phyloP scores from a whole-genome alignment of 2,888 invertebrate species.

The Drosophila prolongata region DNA sequence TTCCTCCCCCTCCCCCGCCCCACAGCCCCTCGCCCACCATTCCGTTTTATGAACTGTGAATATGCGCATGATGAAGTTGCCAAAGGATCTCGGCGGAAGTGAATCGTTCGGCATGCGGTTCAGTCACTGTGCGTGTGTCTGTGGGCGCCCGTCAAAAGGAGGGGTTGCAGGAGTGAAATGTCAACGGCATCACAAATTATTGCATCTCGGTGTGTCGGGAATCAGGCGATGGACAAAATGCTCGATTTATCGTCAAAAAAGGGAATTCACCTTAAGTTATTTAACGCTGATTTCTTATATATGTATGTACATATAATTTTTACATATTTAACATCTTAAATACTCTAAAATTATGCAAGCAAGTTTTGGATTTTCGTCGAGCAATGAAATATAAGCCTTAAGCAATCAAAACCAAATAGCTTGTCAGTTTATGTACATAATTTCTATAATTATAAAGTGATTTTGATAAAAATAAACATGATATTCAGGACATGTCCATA shows the following conservation, averaged over 20 bases:
- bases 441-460: too few relatives aligned
- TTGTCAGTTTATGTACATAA: too few relatives aligned
- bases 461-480: too few relatives aligned
- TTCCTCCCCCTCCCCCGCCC: constrained; percentile 2
- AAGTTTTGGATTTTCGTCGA: too few relatives aligned
- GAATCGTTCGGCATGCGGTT: constrained; percentile 40
- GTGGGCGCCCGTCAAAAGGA: constrained; percentile 17
- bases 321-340: too few relatives aligned
- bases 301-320: too few relatives aligned
- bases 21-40: constrained; percentile 5
- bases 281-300: too few relatives aligned
- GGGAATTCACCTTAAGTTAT: too few relatives aligned
- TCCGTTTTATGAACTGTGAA: constrained; percentile 76
- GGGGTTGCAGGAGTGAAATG: constrained; percentile 7
- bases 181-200: constrained; percentile 66
- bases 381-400: too few relatives aligned
- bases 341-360: too few relatives aligned
- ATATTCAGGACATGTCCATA: too few relatives aligned
- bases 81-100: constrained; percentile 43
- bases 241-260: neutral
- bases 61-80: constrained; percentile 59
- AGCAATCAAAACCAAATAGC: too few relatives aligned
- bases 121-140: constrained; percentile 29
- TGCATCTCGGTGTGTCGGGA: constrained; percentile 51
- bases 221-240: constrained; percentile 7